A percentile compares a stretch with the other conserved stretches of the same genome.
Evolutionary conservation across 2,888 invertebrate genomes (phyloP).

Genomic region (Hecatera dysodea): DNA sequence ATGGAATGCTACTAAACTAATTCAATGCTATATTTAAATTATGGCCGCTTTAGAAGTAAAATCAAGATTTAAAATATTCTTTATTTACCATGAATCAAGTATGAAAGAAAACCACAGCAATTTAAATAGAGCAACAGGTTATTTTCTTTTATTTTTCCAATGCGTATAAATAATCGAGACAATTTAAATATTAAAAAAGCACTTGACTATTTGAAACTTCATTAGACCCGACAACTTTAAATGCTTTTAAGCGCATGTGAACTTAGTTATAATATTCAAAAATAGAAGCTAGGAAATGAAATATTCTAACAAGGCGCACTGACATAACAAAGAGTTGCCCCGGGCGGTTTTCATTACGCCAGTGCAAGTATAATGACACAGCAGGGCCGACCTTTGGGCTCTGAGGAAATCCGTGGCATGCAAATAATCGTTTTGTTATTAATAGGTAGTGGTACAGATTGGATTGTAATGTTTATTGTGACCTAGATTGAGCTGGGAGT

Average conservation of each 20-base stretch:
- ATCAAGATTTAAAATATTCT: constrained; percentile 27
- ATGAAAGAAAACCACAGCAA: constrained; percentile 1
- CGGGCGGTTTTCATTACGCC: constrained; percentile 71
- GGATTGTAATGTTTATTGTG: constrained; percentile 48
- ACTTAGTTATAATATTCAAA: constrained; percentile 50
- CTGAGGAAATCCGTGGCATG: constrained; percentile 60
- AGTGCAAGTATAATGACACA: constrained; percentile 68
- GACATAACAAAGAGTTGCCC: constrained; percentile 73
- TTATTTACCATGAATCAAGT: constrained; percentile 3
- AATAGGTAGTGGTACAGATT: constrained; percentile 57
- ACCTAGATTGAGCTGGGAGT: constrained; percentile 31
- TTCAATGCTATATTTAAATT: constrained; percentile 37
- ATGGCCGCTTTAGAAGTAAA: constrained; percentile 38
- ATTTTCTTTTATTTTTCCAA: not conserved
- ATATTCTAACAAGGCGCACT: constrained; percentile 70
- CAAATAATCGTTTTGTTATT: constrained; percentile 63
- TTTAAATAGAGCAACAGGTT: constrained; percentile 1
- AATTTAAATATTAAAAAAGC: not conserved
- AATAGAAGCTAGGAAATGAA: constrained; percentile 70
- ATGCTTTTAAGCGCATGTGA: constrained; percentile 24
- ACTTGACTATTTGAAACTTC: not conserved
- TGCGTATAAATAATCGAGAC: not conserved
- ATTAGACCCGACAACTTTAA: not conserved
- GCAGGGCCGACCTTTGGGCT: constrained; percentile 69
- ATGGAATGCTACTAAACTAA: constrained; percentile 1